Evolutionary conservation across 2,888 invertebrate species (phyloP), one percentile per base, ranked within the genome.

Genomic region (Shargacucullia verbasci): DNA sequence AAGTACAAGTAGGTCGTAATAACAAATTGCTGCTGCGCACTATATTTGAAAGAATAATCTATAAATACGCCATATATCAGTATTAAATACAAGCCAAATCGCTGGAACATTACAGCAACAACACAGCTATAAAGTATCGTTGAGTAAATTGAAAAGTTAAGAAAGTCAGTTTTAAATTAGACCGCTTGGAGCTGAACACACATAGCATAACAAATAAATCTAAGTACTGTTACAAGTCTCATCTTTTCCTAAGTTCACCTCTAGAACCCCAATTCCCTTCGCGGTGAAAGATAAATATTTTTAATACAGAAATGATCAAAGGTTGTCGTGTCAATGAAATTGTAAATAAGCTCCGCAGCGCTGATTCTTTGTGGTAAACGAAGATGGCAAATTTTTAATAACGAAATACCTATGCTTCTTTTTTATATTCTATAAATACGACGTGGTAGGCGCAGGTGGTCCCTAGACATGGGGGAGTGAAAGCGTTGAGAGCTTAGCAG

Each of bases 151-250:
- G 72, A 76, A 80, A 83, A 81, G 80, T 81, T 81, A 59, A 56
- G 57, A 48, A 77, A 68, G 60, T 69, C 59, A 52, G 69, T 68
- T 74, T 73, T 73, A 78, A 82, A 80, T 78, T 70, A 78, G 73
- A 80, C 78, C 76, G 50, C 57, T 45, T 31, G 33, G 57, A 78
- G 53, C 70, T 49, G 67, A 70, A 66, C 68, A 76, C 73, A 77
- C 74, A 76, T 67, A 60, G 61, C 73, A 73, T 78, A 80, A 82
- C 80, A 83, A 81, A 84, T 82, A 83, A 82, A 85, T 84, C 80
- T 79, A 71, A 76, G 64, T 64, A 84, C 78, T 84, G 82, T 79
- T 65, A 74, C 38, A 79, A 84, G 80, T 82, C 80, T 79, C 59
- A 54, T 63, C 78, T 80, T 76, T 46, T 60, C 55, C 49, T 53